Percentiles rank a stretch among this genome's conserved stretches.
These are phyloP conservation scores for Aphodius granarius DNA, from an alignment of 2,888 invertebrate species.

Conservation along the genomic window DNA sequence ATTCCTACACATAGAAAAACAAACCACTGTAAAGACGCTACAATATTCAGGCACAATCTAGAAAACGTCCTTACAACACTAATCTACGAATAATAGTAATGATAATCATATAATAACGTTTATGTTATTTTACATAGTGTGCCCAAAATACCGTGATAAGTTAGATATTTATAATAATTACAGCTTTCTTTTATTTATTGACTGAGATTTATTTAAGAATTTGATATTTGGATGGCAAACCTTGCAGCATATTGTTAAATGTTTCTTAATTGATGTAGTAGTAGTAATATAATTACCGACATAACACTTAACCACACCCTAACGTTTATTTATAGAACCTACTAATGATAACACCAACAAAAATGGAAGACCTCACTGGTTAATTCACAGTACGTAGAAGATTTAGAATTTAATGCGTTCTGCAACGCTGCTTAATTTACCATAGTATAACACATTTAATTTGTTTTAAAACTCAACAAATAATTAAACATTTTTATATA, in stretches of 20 bases:
- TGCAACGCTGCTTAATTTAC: no score
- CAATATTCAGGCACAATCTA: slow-evolving; percentile 14
- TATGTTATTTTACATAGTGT: slow-evolving; percentile 4
- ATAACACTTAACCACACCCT: background rate
- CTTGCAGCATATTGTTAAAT: background rate
- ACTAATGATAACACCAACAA: background rate
- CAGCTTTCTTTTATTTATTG: background rate
- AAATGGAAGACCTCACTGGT: slow-evolving; percentile 4
- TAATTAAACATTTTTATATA: no score
- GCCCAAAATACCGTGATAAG: slow-evolving; percentile 11
- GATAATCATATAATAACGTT: background rate
- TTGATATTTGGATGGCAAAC: background rate
- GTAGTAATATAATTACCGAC: background rate
- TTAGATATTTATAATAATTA: background rate
- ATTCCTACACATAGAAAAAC: background rate
- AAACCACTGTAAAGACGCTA: slow-evolving; percentile 4
- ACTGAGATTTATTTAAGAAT: slow-evolving; percentile 25
- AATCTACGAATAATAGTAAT: background rate
- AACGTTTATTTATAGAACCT: background rate
- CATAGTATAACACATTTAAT: no score
- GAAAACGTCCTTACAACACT: background rate
- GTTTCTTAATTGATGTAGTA: background rate
- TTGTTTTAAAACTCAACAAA: no score
- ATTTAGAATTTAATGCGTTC: background rate
- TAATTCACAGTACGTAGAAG: background rate